phyloP scores from a whole-genome alignment of 2,888 invertebrate species.

The Athalia rosae region DNA sequence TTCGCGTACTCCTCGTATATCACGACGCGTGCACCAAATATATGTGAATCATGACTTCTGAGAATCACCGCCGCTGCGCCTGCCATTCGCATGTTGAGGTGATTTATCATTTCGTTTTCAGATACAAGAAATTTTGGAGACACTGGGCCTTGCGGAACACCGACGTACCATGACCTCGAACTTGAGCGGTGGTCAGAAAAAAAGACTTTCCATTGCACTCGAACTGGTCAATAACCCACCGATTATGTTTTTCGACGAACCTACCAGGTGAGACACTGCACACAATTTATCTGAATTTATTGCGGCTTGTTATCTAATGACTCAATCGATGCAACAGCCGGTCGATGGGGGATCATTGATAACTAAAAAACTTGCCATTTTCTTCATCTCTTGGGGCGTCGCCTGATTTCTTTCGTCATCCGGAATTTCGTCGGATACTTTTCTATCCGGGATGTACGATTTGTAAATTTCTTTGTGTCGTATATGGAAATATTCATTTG shows the following conservation, averaged over 20 bases:
- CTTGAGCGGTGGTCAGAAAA: slow-evolving; percentile 96
- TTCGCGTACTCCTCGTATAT: no score
- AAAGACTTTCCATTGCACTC: slow-evolving; percentile 93
- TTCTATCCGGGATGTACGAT: no score
- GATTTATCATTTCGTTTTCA: slow-evolving; percentile 70
- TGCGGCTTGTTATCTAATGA: no score
- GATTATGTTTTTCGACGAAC: slow-evolving; percentile 98
- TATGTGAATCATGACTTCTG: not conserved
- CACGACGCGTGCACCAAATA: no score
- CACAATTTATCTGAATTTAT: not conserved
- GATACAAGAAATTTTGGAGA: slow-evolving; percentile 95
- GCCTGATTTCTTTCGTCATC: no score
- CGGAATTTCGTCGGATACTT: no score
- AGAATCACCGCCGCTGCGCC: not conserved
- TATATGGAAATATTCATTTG: no score
- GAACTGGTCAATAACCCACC: slow-evolving; percentile 98
- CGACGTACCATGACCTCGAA: slow-evolving; percentile 92
- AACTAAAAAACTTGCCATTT: not conserved
- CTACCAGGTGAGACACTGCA: slow-evolving; percentile 80
- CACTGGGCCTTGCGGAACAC: slow-evolving; percentile 90
- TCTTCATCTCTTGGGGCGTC: not conserved
- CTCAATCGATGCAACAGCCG: no score
- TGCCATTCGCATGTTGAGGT: not conserved
- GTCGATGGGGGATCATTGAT: not conserved
- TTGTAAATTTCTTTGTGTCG: no score